These are phyloP conservation scores for Charina bottae DNA, from an alignment of 2,113 vertebrate genomes.

Conservation along the genomic window DNA sequence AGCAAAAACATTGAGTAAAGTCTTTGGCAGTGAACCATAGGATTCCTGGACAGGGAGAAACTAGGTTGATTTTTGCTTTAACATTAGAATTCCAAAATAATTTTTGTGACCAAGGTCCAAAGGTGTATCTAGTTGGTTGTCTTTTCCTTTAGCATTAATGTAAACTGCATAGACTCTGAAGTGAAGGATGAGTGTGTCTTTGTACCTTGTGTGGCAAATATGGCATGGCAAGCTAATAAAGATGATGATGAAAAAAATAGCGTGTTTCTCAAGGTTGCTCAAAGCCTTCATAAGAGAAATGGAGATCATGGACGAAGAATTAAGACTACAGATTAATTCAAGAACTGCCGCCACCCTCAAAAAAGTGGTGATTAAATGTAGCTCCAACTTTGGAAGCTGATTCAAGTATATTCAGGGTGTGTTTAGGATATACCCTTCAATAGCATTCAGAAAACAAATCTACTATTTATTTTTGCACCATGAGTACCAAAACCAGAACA, in stretches of 20 bases:
- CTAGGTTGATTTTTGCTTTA: not conserved
- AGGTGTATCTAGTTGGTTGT: constrained; percentile 17
- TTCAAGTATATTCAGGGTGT: constrained; percentile 54
- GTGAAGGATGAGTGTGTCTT: constrained; percentile 57
- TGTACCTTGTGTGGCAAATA: constrained; percentile 51
- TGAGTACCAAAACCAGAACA: not conserved
- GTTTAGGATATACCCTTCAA: not conserved
- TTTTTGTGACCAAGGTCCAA: not conserved
- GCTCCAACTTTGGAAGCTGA: constrained; percentile 45
- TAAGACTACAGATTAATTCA: constrained; percentile 40
- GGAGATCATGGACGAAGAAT: constrained; percentile 52
- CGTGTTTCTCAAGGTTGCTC: constrained; percentile 14
- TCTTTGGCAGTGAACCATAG: not conserved
- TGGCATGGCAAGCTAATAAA: constrained; percentile 63
- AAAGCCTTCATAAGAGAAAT: constrained; percentile 50
- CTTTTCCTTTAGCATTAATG: constrained; percentile 47
- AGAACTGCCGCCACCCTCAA: constrained; percentile 32
- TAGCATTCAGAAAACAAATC: not conserved
- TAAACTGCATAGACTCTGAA: constrained; percentile 54
- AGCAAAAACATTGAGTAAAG: not conserved
- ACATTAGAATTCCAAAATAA: not conserved
- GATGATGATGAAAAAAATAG: constrained; percentile 31
- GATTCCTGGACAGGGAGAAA: not conserved
- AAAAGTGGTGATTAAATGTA: constrained; percentile 47
- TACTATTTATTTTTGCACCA: not conserved